Evolutionary conservation across 2,113 vertebrate genomes (phyloP).

Genomic region (Mesembrinibis cayennensis): DNA sequence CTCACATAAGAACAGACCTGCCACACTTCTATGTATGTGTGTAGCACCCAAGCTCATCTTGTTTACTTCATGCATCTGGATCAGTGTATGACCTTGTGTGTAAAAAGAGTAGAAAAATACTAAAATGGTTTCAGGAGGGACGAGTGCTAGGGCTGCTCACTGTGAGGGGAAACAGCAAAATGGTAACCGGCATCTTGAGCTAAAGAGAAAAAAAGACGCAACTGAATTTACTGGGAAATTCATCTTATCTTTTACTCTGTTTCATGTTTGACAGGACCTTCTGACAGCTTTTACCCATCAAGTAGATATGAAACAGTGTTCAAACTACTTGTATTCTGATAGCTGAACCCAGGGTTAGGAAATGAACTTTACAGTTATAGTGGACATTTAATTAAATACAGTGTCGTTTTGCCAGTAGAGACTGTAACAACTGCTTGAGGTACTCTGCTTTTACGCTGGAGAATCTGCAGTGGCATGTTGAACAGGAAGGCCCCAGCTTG

Average conservation of each 20-base stretch:
- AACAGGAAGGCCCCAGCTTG: conserved; percentile 11
- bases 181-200: background rate
- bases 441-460: background rate
- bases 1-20: background rate
- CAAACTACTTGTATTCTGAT: conserved; percentile 16
- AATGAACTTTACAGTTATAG: background rate
- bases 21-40: fast-evolving
- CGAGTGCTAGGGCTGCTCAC: background rate
- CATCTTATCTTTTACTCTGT: conserved; percentile 3
- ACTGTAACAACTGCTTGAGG: background rate
- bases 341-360: background rate
- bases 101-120: background rate
- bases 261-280: conserved; percentile 30
- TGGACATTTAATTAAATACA: conserved; percentile 37
- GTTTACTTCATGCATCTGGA: background rate
- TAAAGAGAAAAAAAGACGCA: background rate
- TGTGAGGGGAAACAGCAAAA: background rate
- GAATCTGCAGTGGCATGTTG: conserved; percentile 35
- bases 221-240: conserved; percentile 32
- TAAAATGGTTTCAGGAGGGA: background rate
- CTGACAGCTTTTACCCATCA: conserved; percentile 26
- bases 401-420: background rate
- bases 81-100: background rate
- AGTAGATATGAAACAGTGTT: conserved; percentile 26
- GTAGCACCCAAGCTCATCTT: background rate